phyloP scores from a whole-genome alignment of 2,113 vertebrate genomes.

The Marcusenius ussheri region DNA sequence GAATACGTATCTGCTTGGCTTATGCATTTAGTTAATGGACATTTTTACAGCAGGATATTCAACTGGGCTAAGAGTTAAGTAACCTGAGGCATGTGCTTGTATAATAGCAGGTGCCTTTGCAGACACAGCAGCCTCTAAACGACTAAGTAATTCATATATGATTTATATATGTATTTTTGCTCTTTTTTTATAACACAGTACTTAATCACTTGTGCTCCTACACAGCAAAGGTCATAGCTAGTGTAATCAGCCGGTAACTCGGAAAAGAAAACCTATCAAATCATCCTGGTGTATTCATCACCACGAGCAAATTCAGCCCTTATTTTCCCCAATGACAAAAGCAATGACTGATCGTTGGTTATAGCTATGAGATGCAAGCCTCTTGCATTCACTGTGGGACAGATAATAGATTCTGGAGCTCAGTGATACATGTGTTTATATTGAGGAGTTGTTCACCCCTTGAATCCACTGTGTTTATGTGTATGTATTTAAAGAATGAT shows the following conservation, averaged over 20 bases:
- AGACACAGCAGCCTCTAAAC: neutral
- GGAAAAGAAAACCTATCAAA: neutral
- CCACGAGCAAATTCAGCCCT: neutral
- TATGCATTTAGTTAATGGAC: neutral
- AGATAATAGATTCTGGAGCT: neutral
- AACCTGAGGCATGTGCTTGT: neutral
- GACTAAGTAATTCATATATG: neutral
- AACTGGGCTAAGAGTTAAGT: neutral
- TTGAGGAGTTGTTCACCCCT: neutral
- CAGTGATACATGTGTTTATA: neutral
- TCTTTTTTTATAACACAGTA: neutral
- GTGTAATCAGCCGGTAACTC: neutral
- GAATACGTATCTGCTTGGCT: neutral
- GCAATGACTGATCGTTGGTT: neutral
- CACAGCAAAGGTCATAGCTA: neutral
- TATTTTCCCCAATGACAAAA: neutral
- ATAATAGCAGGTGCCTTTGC: neutral
- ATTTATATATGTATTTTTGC: neutral
- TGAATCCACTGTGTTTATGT: neutral
- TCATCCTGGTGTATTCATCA: neutral
- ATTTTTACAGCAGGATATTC: neutral
- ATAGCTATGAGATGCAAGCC: neutral
- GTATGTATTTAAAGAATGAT: neutral
- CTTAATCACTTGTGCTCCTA: neutral
- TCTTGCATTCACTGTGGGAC: neutral